Conservation (phyloP, 2,797 vertebrate genomes). For the Bucorvus abyssinicus region DNA sequence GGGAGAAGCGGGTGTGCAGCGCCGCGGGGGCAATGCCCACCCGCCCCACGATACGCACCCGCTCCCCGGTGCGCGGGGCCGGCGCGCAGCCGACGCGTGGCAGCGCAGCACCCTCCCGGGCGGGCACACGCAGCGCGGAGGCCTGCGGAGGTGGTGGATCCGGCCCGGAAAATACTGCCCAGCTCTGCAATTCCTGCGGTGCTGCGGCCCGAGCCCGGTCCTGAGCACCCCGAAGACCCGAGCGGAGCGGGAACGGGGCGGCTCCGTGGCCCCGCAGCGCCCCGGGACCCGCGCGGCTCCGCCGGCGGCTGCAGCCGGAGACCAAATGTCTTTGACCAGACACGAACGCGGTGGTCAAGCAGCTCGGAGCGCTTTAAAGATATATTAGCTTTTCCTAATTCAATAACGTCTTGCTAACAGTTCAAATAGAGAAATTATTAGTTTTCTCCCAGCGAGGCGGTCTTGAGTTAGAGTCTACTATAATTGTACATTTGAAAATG, state of each 20-base stretch:
- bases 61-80: accelerated
- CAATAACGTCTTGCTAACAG: constrained; percentile 74
- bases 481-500: constrained; percentile 73
- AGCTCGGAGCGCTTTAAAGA: constrained; percentile 14
- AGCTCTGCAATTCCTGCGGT: not conserved
- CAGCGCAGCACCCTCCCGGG: not conserved
- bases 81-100: not conserved
- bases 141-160: not conserved
- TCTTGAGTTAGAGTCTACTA: constrained; percentile 74
- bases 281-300: not conserved
- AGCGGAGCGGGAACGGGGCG: not conserved
- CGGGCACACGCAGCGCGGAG: constrained; percentile 29
- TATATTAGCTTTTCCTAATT: constrained; percentile 68
- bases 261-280: not conserved
- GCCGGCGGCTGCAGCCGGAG: not conserved
- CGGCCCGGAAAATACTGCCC: not conserved
- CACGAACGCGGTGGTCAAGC: constrained; percentile 51
- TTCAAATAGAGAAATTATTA: constrained; percentile 81
- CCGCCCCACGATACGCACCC: not conserved
- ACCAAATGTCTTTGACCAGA: not conserved
- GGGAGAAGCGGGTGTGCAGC: not conserved
- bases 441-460: constrained; percentile 76
- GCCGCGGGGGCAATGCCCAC: not conserved
- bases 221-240: not conserved
- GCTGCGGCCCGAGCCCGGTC: not conserved